These are phyloP conservation scores for Euplagia quadripunctaria DNA, from an alignment of 2,888 invertebrate species.

Conservation along the genomic window DNA sequence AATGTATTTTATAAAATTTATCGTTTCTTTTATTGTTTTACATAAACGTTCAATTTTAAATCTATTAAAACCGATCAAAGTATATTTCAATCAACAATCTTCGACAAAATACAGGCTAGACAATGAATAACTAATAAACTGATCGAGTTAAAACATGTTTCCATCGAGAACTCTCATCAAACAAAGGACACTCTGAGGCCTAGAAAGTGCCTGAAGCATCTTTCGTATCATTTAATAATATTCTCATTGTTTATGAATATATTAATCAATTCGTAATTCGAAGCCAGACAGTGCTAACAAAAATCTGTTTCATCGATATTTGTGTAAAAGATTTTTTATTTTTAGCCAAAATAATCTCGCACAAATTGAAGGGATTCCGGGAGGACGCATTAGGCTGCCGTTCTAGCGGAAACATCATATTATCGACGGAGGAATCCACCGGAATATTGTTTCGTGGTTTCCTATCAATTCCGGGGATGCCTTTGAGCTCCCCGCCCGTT, in stretches of 20 bases:
- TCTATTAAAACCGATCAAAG: no score
- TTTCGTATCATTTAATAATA: not conserved
- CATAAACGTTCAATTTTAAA: no score
- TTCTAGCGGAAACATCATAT: constrained; percentile 72
- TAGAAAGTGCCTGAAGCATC: not conserved
- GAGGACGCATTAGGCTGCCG: constrained; percentile 36
- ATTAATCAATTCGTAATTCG: constrained; percentile 22
- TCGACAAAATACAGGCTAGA: no score
- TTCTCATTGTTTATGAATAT: not conserved
- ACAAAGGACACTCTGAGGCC: not conserved
- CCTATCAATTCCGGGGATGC: constrained; percentile 65
- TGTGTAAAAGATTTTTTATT: constrained; percentile 51
- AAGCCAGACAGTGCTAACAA: constrained; percentile 33
- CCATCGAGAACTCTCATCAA: not conserved
- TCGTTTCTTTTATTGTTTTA: no score
- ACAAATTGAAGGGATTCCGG: constrained; percentile 31
- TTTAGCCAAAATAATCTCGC: constrained; percentile 63
- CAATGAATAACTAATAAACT: not conserved
- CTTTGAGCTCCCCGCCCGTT: constrained; percentile 50
- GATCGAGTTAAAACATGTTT: not conserved
- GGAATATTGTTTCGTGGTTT: constrained; percentile 76
- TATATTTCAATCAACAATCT: no score
- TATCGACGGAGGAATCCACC: constrained; percentile 67
- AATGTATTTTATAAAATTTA: no score
- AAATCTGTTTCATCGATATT: constrained; percentile 49